Base-by-base conservation (phyloP, 2,888 invertebrate genomes). In the Lasioglossum morio region DNA sequence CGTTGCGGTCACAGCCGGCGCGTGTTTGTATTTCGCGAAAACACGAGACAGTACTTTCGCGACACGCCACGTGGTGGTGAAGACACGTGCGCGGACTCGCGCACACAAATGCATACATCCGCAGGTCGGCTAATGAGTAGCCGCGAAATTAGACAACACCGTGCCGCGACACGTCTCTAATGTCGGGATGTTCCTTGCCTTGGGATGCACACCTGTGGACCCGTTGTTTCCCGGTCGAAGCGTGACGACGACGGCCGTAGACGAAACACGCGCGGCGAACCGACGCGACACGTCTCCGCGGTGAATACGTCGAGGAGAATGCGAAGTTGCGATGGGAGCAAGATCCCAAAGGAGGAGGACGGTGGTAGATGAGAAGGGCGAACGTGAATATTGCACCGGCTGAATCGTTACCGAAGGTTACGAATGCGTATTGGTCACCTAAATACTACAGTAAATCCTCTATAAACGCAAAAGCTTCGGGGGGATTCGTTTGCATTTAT, bases 101-200 rank as follows among this genome's bases (percentile, higher is more conserved):
- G 78, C 53, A 81, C 82, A 73, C 72, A 70, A 34, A 69, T 77
- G 23, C 72, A 53, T 60, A 40, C 60, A 78, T 66, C 79, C 76
- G 40, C 57, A 40, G 69, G 4, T 16, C 12, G 76, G 86, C 84
- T 88, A 89, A 89, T 83, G 88, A 89, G 86, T 37, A 80, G 81
- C 63, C 74, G 82, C 74, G 76, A 80, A 87, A 85, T 87, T 85
- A 87, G 87, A 86, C 89, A 81, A 86, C 87, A 90, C 82, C 77
- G 86, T 30, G 77, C 75, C 77, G 77, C 87, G 90, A 90, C 85
- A 87, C 88, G 87, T 79, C 77, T 84, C 87, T 85, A 83, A 89
- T 85, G 90, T 87, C 84, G 84, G 75, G 78, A 43, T 82, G 85
- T 85, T 90, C 84, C 90, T 89, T 86, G 87, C 84, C 84, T 69